A percentile compares a stretch with the other conserved stretches of the same genome.
Evolutionary conservation across 2,797 vertebrate genomes (phyloP).

Genomic region (Argentina silus): DNA sequence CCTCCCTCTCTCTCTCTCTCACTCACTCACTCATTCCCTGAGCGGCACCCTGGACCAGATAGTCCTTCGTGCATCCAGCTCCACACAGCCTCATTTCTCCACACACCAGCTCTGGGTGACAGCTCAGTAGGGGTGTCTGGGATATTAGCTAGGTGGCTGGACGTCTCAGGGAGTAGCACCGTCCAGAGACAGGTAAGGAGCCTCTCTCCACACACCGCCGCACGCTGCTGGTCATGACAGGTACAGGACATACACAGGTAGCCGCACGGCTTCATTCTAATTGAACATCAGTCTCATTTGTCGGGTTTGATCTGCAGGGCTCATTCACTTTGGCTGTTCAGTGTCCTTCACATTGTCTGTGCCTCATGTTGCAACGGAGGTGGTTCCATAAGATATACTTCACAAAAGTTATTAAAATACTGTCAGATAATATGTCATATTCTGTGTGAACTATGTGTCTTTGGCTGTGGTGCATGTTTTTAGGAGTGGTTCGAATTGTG

Average conservation of each 20-base stretch:
- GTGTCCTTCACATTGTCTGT: neutral
- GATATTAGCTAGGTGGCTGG: slow-evolving; percentile 77
- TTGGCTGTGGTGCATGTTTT: too few relatives aligned
- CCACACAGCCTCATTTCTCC: slow-evolving; percentile 80
- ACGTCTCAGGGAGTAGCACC: slow-evolving; percentile 68
- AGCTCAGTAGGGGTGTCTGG: slow-evolving; percentile 83
- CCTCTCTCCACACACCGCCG: slow-evolving; percentile 18
- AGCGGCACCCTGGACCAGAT: slow-evolving; percentile 68
- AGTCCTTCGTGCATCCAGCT: slow-evolving; percentile 70
- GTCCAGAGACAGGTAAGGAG: slow-evolving; percentile 73
- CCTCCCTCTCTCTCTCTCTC: slow-evolving; percentile 39
- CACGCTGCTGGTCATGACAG: neutral
- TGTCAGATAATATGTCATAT: too few relatives aligned
- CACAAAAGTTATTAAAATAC: too few relatives aligned
- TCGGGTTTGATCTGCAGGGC: neutral
- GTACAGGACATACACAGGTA: neutral
- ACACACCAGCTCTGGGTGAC: slow-evolving; percentile 82
- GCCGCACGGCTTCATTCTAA: neutral
- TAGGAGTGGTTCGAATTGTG: too few relatives aligned
- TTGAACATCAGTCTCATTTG: neutral
- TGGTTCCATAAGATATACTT: too few relatives aligned
- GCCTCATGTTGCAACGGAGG: neutral
- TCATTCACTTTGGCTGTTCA: neutral
- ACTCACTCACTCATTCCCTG: slow-evolving; percentile 50
- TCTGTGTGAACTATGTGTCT: too few relatives aligned